Evolutionary conservation across 1,140 invertebrate species (phyloP), one percentile per base, ranked within the genome.

Genomic region (Neodiprion lecontei): DNA sequence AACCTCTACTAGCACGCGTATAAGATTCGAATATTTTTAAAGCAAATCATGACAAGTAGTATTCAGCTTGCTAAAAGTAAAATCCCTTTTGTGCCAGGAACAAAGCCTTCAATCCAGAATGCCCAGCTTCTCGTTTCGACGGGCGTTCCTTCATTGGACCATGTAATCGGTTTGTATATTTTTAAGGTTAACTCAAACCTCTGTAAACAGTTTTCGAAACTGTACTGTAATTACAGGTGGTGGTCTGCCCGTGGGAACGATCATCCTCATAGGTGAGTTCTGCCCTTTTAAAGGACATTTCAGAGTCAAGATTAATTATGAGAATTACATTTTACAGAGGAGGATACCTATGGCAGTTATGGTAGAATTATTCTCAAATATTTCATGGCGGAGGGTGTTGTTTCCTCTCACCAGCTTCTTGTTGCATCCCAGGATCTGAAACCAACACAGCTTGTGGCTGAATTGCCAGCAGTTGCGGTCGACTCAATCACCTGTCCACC

Each of bases 331-430:
- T 75, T 90, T 91, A 73, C 86, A 95, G 95, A 96, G 86, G 95
- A 96, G 90, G 95, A 96, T 88, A 89, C 89, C 3, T 92, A 93
- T 84, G 92, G 92, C 49, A 92, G 89, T 66, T 95, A 96, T 85
- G 92, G 94, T 47, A 92, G 93, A 87, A 87, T 95, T 48, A 86
- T 96, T 75, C 85, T 92, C 14, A 96, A 95, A 84, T 96, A 96
- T 85, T 97, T 95, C 78, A 84, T 96, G 77, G 93, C 95, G 47
- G 96, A 97, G 89, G 95, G 95, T 53, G 85, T 95, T 49, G 90
- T 92, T 14, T 92, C 91, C 75, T 90, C 91, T 40, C 95, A 97
- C 87, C 88, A 90, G 68, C 78, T 95, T 50, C 91, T 95, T 77
- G 81, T 96, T 74, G 93, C 92, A 71, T 94, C 93, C 80, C 90